Evolutionary conservation across 2,888 invertebrate species (phyloP).

Genomic region (Pseudococcus jackbeardsleyi): DNA sequence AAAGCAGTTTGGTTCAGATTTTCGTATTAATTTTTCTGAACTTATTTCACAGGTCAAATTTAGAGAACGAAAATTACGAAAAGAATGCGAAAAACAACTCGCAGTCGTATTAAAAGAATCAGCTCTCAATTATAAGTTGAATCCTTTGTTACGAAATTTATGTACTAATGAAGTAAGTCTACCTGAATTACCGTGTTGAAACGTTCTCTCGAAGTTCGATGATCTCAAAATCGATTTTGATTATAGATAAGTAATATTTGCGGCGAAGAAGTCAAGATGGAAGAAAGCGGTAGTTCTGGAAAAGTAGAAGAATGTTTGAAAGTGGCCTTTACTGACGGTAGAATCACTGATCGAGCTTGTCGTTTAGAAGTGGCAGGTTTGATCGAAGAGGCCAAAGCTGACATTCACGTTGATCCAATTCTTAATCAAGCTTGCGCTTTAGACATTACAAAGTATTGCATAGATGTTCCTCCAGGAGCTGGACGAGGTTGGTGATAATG

Average conservation of each 20-base stretch:
- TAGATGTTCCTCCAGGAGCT: slow-evolving; percentile 86
- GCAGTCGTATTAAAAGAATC: slow-evolving; percentile 86
- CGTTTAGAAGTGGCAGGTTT: slow-evolving; percentile 88
- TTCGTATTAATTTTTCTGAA: neutral
- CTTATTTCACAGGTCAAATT: slow-evolving; percentile 74
- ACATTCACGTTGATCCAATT: slow-evolving; percentile 95
- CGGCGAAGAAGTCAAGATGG: slow-evolving; percentile 72
- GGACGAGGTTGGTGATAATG: slow-evolving; percentile 82
- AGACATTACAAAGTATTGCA: slow-evolving; percentile 86
- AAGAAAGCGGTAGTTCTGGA: slow-evolving; percentile 73
- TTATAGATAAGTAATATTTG: slow-evolving; percentile 72
- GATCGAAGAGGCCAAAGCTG: slow-evolving; percentile 90
- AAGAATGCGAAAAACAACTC: slow-evolving; percentile 86
- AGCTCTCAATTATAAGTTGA: slow-evolving; percentile 90
- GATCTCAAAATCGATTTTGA: neutral
- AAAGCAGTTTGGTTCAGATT: neutral
- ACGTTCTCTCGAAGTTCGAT: too few species aligned
- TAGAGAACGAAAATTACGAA: slow-evolving; percentile 79
- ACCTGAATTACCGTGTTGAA: neutral
- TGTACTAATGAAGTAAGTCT: slow-evolving; percentile 77
- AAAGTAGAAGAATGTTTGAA: slow-evolving; percentile 93
- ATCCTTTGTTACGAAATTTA: slow-evolving; percentile 86
- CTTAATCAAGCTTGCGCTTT: slow-evolving; percentile 89
- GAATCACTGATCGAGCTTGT: slow-evolving; percentile 82
- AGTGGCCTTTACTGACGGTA: slow-evolving; percentile 79